Evolutionary conservation across 2,888 invertebrate genomes (phyloP).

Genomic region (Mythimna loreyi): DNA sequence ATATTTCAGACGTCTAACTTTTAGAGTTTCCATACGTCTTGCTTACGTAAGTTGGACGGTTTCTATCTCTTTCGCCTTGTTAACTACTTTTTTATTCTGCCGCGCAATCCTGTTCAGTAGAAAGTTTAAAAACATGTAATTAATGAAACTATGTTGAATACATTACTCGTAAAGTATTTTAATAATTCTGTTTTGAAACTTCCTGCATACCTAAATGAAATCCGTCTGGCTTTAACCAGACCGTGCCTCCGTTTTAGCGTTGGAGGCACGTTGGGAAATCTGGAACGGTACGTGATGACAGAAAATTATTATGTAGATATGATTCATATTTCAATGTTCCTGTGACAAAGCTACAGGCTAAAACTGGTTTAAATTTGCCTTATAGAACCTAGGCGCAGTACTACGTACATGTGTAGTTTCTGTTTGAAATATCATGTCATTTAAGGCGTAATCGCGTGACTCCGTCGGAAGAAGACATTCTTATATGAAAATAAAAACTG

Average conservation of each 20-base stretch:
- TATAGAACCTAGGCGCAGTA: not conserved
- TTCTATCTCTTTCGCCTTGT: conserved; percentile 40
- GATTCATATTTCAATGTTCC: conserved; percentile 31
- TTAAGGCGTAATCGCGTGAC: not conserved
- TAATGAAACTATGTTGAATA: conserved; percentile 29
- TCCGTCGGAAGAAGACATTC: not conserved
- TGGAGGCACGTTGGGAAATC: conserved; percentile 32
- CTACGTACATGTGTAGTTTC: not conserved
- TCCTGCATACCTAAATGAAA: conserved; percentile 12
- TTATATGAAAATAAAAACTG: not conserved
- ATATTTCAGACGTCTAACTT: conserved; percentile 58
- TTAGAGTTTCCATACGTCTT: conserved; percentile 51
- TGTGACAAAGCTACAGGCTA: conserved; percentile 10
- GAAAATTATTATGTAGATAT: conserved; percentile 24
- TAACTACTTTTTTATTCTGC: conserved; percentile 53
- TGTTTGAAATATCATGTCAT: not conserved
- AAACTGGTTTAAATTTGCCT: not conserved
- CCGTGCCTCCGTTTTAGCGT: no score
- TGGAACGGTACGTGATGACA: conserved; percentile 14
- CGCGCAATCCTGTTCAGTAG: conserved; percentile 23
- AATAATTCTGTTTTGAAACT: conserved; percentile 46
- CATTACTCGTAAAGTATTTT: conserved; percentile 28
- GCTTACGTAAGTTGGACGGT: conserved; percentile 46
- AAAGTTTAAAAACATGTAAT: conserved; percentile 38
- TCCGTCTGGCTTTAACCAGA: conserved; percentile 13